Conservation (phyloP, 2,113 vertebrate genomes). For the Camarhynchus parvulus region DNA sequence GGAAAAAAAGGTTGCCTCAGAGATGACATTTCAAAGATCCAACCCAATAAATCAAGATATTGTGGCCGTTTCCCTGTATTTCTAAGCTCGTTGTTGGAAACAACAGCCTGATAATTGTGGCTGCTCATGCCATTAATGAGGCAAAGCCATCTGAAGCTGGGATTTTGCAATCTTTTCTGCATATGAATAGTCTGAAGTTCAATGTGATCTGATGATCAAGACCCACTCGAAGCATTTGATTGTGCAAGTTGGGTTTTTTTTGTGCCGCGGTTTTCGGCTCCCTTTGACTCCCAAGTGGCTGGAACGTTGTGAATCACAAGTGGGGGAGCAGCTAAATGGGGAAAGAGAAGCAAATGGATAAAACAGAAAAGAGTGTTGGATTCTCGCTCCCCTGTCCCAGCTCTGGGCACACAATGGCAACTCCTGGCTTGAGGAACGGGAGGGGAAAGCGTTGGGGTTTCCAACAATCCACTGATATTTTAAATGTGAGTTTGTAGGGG, state of each 20-base stretch:
- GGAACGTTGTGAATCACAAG: background rate
- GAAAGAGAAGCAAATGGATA: background rate
- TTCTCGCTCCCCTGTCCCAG: background rate
- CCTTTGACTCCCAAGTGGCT: background rate
- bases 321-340: background rate
- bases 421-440: background rate
- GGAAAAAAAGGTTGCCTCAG: background rate
- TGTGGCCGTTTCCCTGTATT: background rate
- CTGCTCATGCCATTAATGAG: constrained; percentile 35
- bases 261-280: background rate
- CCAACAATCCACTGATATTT: background rate
- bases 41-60: background rate
- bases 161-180: constrained; percentile 28
- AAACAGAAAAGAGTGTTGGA: background rate
- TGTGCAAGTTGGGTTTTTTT: background rate
- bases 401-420: background rate
- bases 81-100: background rate
- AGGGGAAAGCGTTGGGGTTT: background rate
- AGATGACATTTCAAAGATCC: background rate
- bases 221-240: background rate
- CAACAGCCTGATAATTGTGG: background rate
- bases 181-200: constrained; percentile 27
- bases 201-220: constrained; percentile 34
- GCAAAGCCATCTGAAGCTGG: constrained; percentile 1
- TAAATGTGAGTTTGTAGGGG: accelerated